Conservation (phyloP, 2,113 vertebrate species). For the Mustela lutreola region DNA sequence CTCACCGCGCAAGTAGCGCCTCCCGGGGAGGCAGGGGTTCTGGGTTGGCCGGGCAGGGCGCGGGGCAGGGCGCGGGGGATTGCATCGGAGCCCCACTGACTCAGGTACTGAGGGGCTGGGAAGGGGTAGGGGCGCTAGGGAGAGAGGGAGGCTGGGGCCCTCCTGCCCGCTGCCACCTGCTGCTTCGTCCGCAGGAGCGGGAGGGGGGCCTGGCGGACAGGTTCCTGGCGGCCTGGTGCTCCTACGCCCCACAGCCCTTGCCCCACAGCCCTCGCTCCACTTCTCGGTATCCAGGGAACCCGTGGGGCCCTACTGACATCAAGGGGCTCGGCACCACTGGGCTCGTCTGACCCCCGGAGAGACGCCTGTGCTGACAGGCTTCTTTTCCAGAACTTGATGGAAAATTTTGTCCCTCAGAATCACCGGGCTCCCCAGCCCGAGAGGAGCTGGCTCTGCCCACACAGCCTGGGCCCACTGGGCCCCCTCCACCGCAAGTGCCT, state of each 20-base stretch:
- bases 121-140: too few relatives aligned
- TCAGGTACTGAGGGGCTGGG: slow-evolving; percentile 62
- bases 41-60: not conserved
- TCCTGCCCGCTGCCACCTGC: slow-evolving; percentile 65
- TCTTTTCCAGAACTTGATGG: slow-evolving; percentile 60
- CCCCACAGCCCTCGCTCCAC: too few relatives aligned
- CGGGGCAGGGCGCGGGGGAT: not conserved
- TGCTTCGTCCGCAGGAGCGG: not conserved
- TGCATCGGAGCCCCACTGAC: not conserved
- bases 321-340: not conserved
- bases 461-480: too few relatives aligned
- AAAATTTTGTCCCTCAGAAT: slow-evolving; percentile 60
- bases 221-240: not conserved
- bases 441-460: too few relatives aligned
- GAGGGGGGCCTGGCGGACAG: too few relatives aligned
- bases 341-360: not conserved
- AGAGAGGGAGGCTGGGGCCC: not conserved
- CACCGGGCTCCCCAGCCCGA: not conserved
- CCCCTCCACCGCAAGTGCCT: too few relatives aligned
- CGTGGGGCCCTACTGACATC: not conserved
- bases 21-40: not conserved
- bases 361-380: not conserved
- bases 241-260: not conserved
- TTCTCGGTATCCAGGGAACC: not conserved
- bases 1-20: not conserved